Conservation (phyloP, 1,140 invertebrate genomes). For the Bombus waltoni region DNA sequence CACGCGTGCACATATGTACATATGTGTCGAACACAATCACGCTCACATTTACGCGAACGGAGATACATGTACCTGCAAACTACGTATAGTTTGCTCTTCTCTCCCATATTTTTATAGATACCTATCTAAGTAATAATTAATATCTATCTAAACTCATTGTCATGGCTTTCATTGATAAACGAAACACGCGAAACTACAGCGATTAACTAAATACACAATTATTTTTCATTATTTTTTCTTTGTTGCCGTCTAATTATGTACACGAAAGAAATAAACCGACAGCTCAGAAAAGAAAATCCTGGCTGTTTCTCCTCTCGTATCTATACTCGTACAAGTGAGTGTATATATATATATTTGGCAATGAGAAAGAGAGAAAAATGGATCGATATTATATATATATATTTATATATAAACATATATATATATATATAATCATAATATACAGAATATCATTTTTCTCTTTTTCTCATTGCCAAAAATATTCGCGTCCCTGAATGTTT, state of each 20-base stretch:
- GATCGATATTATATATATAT: constrained; percentile 14
- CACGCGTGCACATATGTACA: constrained; percentile 24
- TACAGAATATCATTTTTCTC: not conserved
- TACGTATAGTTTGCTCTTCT: not conserved
- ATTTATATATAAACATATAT: constrained; percentile 19
- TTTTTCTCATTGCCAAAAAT: not conserved
- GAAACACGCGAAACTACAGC: constrained; percentile 35
- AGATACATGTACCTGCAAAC: not conserved
- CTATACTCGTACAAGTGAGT: not conserved
- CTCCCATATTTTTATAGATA: not conserved
- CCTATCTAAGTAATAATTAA: constrained; percentile 42
- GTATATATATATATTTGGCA: not conserved
- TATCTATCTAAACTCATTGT: constrained; percentile 19
- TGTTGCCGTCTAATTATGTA: not conserved
- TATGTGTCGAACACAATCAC: not conserved
- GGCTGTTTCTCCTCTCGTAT: too few species aligned
- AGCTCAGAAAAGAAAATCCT: not conserved
- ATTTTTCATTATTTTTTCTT: not conserved
- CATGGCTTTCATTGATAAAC: constrained; percentile 22
- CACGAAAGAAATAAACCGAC: not conserved
- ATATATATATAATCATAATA: not conserved
- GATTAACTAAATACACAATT: constrained; percentile 35
- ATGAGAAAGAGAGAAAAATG: not conserved
- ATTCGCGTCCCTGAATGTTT: constrained; percentile 50
- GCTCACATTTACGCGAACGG: not conserved